phyloP scores from a whole-genome alignment of 2,888 invertebrate genomes.

The Chelonus formosanus region DNA sequence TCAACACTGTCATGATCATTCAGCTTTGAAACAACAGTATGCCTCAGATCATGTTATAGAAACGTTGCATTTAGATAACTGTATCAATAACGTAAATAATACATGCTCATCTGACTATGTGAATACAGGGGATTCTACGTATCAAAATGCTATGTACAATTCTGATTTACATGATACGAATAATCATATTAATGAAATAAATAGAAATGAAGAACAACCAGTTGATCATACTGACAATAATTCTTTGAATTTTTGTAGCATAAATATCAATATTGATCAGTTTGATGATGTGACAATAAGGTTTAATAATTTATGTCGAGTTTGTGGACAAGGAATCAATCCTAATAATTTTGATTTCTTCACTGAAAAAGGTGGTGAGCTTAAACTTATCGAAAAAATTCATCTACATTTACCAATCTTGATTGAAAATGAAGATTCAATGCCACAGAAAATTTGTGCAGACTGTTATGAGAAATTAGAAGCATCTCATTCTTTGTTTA shows the following conservation, averaged over 20 bases:
- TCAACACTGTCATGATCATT: background rate
- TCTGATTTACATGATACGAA: slow-evolving; percentile 7
- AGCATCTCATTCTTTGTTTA: slow-evolving; percentile 45
- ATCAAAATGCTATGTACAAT: slow-evolving; percentile 27
- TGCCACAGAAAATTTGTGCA: slow-evolving; percentile 50
- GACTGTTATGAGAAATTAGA: slow-evolving; percentile 51
- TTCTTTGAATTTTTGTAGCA: slow-evolving; percentile 36
- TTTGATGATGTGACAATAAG: slow-evolving; percentile 42
- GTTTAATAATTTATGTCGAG: slow-evolving; percentile 49
- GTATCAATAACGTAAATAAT: slow-evolving; percentile 19
- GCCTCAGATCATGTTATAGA: slow-evolving; percentile 17
- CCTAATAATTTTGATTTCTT: slow-evolving; percentile 50
- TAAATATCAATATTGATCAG: slow-evolving; percentile 42
- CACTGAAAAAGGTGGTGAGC: slow-evolving; percentile 42
- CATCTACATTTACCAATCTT: slow-evolving; percentile 51
- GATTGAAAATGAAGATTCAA: slow-evolving; percentile 42
- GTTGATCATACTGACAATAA: slow-evolving; percentile 28
- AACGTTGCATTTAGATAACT: slow-evolving; percentile 27
- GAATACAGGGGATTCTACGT: slow-evolving; percentile 5
- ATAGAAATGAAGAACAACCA: slow-evolving; percentile 27
- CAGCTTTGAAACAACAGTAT: slow-evolving; percentile 16
- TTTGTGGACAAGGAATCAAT: slow-evolving; percentile 43
- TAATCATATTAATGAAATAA: slow-evolving; percentile 30
- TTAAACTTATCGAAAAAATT: slow-evolving; percentile 53
- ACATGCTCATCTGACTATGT: slow-evolving; percentile 7